Evolutionary conservation across 1,140 invertebrate genomes (phyloP).

Genomic region (Psix sp.): DNA sequence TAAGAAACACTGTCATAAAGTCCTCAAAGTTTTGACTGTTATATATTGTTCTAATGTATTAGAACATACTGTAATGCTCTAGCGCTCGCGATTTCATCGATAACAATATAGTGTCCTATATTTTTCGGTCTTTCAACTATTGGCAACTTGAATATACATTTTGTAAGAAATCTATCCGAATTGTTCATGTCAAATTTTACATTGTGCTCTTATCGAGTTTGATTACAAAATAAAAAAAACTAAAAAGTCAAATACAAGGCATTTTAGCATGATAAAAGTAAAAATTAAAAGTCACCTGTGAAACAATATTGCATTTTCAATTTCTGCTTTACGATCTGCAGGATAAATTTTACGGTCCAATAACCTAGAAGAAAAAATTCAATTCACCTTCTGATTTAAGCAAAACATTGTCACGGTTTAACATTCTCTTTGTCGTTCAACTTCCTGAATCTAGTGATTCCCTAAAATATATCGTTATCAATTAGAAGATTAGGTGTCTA

Average conservation of each 20-base stretch:
- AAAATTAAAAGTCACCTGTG: not conserved
- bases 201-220: too few species aligned
- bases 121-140: too few species aligned
- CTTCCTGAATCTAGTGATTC: conserved; percentile 7
- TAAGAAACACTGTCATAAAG: not conserved
- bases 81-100: too few species aligned
- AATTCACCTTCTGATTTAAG: not conserved
- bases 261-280: not conserved
- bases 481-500: conserved; percentile 8
- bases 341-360: conserved; percentile 20
- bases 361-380: not conserved
- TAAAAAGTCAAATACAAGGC: too few species aligned
- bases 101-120: too few species aligned
- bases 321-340: conserved; percentile 11
- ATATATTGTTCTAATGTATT: not conserved
- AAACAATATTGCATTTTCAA: conserved; percentile 10
- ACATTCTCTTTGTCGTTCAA: not conserved
- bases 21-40: conserved; percentile 9
- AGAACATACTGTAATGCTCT: too few species aligned
- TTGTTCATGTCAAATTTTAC: too few species aligned
- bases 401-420: not conserved
- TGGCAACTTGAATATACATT: too few species aligned
- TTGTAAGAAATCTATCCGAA: too few species aligned
- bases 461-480: conserved; percentile 1
- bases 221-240: too few species aligned